Percentiles rank a stretch among this genome's conserved stretches.
phyloP scores from a whole-genome alignment of 92 coral and sea anemone genomes.

The Diadumene lineata region DNA sequence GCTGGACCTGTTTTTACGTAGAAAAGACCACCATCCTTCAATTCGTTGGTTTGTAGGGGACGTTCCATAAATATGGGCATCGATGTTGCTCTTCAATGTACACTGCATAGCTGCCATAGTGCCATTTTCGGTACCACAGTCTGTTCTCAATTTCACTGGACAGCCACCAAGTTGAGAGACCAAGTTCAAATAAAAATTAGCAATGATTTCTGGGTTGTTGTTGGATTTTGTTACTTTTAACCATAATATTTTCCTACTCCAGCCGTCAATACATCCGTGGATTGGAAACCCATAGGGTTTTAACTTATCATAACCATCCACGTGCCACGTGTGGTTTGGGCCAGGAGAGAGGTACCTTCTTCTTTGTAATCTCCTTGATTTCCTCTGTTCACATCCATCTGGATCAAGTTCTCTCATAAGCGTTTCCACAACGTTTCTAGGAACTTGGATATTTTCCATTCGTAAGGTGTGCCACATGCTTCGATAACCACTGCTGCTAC shows the following conservation, averaged over 20 bases:
- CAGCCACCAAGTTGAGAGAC: conserved; percentile 42
- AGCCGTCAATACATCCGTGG: conserved; percentile 57
- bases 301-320: conserved; percentile 50
- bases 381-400: neutral
- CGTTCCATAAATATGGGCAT: conserved; percentile 28
- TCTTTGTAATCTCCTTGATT: neutral
- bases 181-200: conserved; percentile 38
- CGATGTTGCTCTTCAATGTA: conserved; percentile 17
- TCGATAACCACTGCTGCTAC: conserved; percentile 43
- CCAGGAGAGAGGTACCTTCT: conserved; percentile 46
- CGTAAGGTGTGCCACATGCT: conserved; percentile 55
- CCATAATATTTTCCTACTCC: conserved; percentile 50
- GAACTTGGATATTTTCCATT: conserved; percentile 38
- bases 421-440: conserved; percentile 37
- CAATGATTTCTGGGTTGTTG: conserved; percentile 49
- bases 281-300: conserved; percentile 38
- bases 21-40: conserved; percentile 48
- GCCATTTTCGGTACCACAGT: conserved; percentile 47
- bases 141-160: conserved; percentile 41
- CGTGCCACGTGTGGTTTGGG: conserved; percentile 51
- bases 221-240: conserved; percentile 45
- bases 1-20: conserved; percentile 39
- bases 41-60: conserved; percentile 42
- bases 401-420: conserved; percentile 19
- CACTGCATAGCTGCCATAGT: conserved; percentile 45